Percentiles rank a stretch among this genome's conserved stretches.
Conservation (phyloP, 1,140 invertebrate species). For the Drosophila navojoa region DNA sequence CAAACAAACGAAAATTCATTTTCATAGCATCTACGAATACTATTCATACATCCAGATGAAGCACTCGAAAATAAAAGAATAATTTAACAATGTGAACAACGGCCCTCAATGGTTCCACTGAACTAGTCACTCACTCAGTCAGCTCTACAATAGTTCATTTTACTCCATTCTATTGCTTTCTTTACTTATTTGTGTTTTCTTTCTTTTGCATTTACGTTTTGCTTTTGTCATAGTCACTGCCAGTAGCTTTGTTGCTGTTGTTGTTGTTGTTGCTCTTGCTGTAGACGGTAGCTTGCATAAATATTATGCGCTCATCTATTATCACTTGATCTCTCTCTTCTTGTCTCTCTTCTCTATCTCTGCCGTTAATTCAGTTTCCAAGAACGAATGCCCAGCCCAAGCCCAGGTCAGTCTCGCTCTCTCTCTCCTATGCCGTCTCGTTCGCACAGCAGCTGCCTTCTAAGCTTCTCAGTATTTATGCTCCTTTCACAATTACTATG, state of each 20-base stretch:
- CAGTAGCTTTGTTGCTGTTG: conserved; percentile 21
- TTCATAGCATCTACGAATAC: conserved; percentile 39
- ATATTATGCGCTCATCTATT: conserved; percentile 63
- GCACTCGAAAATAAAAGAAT: conserved; percentile 52
- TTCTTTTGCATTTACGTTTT: conserved; percentile 36
- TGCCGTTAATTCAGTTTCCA: conserved; percentile 54
- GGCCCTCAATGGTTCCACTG: background rate
- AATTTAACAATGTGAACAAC: conserved; percentile 40
- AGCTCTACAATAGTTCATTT: conserved; percentile 39
- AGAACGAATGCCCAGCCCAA: conserved; percentile 9
- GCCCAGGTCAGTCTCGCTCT: background rate
- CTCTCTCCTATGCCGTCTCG: background rate
- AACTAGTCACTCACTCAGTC: conserved; percentile 15
- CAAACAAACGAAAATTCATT: conserved; percentile 28
- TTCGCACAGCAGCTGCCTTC: conserved; percentile 4
- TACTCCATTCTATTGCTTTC: conserved; percentile 13
- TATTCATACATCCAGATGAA: conserved; percentile 81
- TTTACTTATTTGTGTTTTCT: conserved; percentile 15
- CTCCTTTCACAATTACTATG: conserved; percentile 34
- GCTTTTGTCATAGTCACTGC: conserved; percentile 69
- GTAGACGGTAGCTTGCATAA: conserved; percentile 41
- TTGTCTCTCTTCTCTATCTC: conserved; percentile 2
- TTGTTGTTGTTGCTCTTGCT: conserved; percentile 10
- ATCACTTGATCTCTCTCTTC: conserved; percentile 64
- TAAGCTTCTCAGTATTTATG: conserved; percentile 40